Evolutionary conservation across 2,113 vertebrate species (phyloP), one percentile per base, ranked within the genome.

Genomic region (Polypterus senegalus): DNA sequence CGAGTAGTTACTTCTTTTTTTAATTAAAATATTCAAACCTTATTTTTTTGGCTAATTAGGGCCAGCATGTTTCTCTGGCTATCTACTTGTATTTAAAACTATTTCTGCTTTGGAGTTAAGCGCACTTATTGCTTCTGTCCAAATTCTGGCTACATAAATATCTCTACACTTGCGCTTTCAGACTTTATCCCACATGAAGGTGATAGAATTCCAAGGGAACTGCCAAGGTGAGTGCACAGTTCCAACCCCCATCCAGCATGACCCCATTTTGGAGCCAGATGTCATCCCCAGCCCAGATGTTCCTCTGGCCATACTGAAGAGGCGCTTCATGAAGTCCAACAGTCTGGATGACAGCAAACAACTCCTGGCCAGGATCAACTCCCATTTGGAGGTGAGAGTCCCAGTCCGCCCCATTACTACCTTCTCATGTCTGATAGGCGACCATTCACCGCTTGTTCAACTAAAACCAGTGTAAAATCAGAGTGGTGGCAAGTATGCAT

Each of bases 261-360:
- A 80, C 8, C 89, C 82, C 0, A 60, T 93, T 3, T 57, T 48
- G 1, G 63, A 66, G 11, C 74, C 68, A 1, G 89, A 97, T 69
- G 80, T 98, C 67, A 95, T 82, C 0, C 91, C 92, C 0, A 92
- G 92, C 77, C 93, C 91, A 0, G 93, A 99, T 3, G 94, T 97
- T 45, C 91, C 91, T 11, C 82, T 96, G 61, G 79, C 83, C 58
- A 93, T 97, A 84, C 78, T 98, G 76, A 97, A 97, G 69, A 88
- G 91, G 78, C 96, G 84, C 57, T 69, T 98, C 65, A 88, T 92
- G 88, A 70, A 76, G 43, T 77, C 83, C 68, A 97, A 97, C 9
- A 82, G 94, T 3, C n/a, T 84, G 59, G 6, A 5, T 7, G 54
- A 70, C 9, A 83, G 79, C 9, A 76, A 69, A 63, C 67, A 60